Evolutionary conservation across 2,113 vertebrate genomes (phyloP).

Genomic region (Delphinapterus leucas): DNA sequence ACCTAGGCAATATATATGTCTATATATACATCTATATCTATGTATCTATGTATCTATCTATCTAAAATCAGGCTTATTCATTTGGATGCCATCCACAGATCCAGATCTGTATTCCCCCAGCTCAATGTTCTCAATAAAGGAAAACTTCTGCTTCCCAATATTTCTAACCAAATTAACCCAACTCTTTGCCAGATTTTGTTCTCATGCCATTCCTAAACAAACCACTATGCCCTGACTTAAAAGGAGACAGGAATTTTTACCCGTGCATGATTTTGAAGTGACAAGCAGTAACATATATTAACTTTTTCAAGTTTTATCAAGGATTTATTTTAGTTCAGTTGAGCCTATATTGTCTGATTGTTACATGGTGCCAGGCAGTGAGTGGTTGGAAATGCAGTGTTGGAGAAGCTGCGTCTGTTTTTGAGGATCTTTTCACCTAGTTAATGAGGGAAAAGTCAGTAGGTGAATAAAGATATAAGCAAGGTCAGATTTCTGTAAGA

Average conservation of each 20-base stretch:
- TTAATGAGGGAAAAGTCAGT: background rate
- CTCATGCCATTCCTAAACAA: background rate
- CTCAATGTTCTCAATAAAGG: background rate
- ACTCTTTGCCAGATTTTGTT: background rate
- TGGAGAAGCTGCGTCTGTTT: background rate
- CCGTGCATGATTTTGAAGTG: background rate
- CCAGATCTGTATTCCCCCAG: background rate
- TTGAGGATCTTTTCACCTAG: background rate
- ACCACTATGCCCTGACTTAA: background rate
- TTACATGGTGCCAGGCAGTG: background rate
- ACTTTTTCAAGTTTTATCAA: background rate
- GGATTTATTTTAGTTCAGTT: background rate
- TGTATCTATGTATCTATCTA: background rate
- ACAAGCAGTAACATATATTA: background rate
- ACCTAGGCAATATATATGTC: background rate
- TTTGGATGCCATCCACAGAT: background rate
- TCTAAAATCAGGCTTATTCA: background rate
- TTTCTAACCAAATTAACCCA: background rate
- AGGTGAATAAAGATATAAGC: background rate
- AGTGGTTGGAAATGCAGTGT: accelerated
- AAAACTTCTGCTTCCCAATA: background rate
- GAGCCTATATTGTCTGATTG: too few relatives aligned
- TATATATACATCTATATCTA: background rate
- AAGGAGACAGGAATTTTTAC: background rate
- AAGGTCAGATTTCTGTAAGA: background rate